These are phyloP conservation scores for Pyxicephalus adspersus DNA, from an alignment of 2,113 vertebrate genomes.

Conservation along the genomic window DNA sequence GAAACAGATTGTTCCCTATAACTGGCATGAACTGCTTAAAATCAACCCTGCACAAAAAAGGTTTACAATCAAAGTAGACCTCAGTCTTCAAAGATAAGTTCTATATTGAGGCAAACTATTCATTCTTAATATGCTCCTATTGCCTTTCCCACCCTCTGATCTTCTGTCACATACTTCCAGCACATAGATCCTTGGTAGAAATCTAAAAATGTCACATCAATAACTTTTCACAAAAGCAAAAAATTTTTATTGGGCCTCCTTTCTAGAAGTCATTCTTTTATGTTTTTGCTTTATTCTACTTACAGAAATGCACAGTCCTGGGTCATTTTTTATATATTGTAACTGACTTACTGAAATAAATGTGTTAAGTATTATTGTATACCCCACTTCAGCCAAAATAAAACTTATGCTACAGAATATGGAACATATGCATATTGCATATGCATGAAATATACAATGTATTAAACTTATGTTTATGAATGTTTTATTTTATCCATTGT, in stretches of 20 bases:
- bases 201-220: constrained; percentile 57
- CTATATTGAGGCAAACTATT: constrained; percentile 54
- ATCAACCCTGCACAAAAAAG: constrained; percentile 43
- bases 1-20: constrained; percentile 31
- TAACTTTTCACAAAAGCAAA: constrained; percentile 48
- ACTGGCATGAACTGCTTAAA: constrained; percentile 50
- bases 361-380: constrained; percentile 34
- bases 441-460: no score
- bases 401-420: neutral
- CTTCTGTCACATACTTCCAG: constrained; percentile 53
- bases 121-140: constrained; percentile 56
- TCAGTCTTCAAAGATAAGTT: constrained; percentile 48
- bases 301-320: constrained; percentile 40
- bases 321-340: constrained; percentile 29
- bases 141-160: constrained; percentile 51
- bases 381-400: neutral
- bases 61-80: constrained; percentile 53
- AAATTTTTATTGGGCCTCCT: constrained; percentile 43
- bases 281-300: constrained; percentile 46
- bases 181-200: constrained; percentile 49
- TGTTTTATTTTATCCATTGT: no score
- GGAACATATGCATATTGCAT: no score
- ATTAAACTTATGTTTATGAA: no score
- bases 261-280: constrained; percentile 51
- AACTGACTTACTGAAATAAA: constrained; percentile 46